Evolutionary conservation across 2,113 vertebrate species (phyloP).

Genomic region (Chauna torquata): DNA sequence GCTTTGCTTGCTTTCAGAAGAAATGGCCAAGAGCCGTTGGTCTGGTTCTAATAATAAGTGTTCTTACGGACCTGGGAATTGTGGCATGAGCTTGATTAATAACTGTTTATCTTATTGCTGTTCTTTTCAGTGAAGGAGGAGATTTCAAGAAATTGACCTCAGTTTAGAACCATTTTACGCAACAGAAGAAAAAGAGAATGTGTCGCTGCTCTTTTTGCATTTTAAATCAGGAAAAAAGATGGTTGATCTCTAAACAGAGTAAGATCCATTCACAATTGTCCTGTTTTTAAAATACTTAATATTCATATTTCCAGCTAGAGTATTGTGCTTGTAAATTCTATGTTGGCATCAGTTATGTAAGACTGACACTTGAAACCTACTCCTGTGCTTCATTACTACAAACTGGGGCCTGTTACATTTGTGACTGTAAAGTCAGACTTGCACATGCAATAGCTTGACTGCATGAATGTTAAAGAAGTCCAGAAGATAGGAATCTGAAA

Average conservation of each 20-base stretch:
- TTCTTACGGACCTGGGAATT: background rate
- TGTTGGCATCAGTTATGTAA: background rate
- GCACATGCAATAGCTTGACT: background rate
- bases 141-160: conserved; percentile 10
- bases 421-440: background rate
- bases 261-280: background rate
- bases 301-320: background rate
- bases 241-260: background rate
- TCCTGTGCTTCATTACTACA: background rate
- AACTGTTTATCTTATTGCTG: background rate
- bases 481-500: background rate
- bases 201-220: background rate
- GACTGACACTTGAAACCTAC: background rate
- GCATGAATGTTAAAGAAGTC: background rate
- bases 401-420: background rate
- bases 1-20: background rate
- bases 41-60: background rate
- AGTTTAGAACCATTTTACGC: background rate
- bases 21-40: background rate
- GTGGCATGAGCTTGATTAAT: background rate
- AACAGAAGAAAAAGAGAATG: background rate
- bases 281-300: background rate
- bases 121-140: conserved; percentile 40
- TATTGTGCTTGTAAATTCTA: background rate
- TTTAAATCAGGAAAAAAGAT: background rate